Base-by-base conservation (phyloP, 2,797 vertebrate species). In the Hemitrygon akajei region DNA sequence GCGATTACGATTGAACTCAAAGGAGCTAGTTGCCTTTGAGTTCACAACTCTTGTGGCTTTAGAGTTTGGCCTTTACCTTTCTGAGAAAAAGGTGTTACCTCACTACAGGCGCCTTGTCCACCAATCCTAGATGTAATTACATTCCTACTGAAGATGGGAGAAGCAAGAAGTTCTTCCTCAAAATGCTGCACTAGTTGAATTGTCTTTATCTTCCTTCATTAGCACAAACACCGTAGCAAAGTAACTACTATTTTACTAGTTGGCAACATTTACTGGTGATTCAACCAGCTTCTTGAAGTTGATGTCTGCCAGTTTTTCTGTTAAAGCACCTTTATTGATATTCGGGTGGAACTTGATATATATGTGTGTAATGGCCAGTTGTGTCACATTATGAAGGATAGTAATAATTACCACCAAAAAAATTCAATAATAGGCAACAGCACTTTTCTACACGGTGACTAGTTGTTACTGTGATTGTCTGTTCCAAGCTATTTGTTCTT, bases 21-120 rank as follows among this genome's bases (percentile, higher is more conserved):
- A 98, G 89, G 98, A 99, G 95, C 96, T 99, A 94, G 97, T 99
- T 47, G 97, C 97, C 34, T 97, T 99, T 94, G 99, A 99, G 96
- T 98, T 99, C 96, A 98, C 98, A 0, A 98, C 99, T 94, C 98
- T 99, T 10, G 98, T 99, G 94, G 98, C 98, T 95, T 95, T 99
- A 98, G 99, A 99, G 96, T 98, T 99, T 95, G 98, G 98, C 11
- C 98, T 99, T 34, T 99, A 99, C 94, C 98, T 99, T 40, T 98
- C 98, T 0, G 98, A 99, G 94, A 98, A 96, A 96, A 99, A 99
- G 96, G 98, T 99, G 94, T 98, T 99, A 98, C 99, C 99, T 93
- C 99, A 99, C 94, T 99, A 99, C 95, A 97, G 98, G 94, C 97
- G 98, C 56, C 97, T 99, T 96, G 98, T 98, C 40, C 98, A 98